Evolutionary conservation across 2,797 vertebrate species (phyloP), one percentile per base, ranked within the genome.

Genomic region (Taeniopygia guttata): DNA sequence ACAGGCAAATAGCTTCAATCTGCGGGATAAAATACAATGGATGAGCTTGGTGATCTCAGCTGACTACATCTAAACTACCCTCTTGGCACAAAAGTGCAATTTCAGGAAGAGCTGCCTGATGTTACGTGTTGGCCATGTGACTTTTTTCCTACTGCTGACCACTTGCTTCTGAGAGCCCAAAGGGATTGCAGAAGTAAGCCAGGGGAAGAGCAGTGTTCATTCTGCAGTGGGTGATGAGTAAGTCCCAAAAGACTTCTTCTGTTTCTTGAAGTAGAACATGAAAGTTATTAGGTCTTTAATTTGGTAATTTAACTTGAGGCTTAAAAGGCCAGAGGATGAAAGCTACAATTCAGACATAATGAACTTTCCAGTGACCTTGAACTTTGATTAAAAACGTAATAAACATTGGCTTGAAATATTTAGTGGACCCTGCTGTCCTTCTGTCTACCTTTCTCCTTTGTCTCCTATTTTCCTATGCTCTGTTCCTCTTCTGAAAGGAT

Each of bases 231-330:
- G 38, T 36, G 59, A 88, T 95, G 89, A 94, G 59, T 90, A 94
- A 91, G 58, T 88, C 54, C 82, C 79, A 76, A 52, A 76, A 70
- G 79, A 69, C 74, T 88, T 38, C 45, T 89, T 93, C 73, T 26
- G 20, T 52, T 94, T 70, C 59, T 91, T 56, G 45, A 95, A 92
- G 80, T 30, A 73, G 74, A 90, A 88, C 85, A 86, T 58, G 25
- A 76, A 95, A 84, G 48, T 74, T 72, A 73, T 45, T 85, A 70
- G 46, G 85, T 55, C 64, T 34, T 86, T 94, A 69, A 82, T 81
- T 36, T 78, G 46, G 46, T 73, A 66, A 84, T 63, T 89, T 87
- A 69, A 58, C 43, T 84, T 36, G 29, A 93, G n/a, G 40, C 36
- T 85, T 87, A 58, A 95, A 84, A 79, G 26, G 42, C 34, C 13